These are phyloP conservation scores for Tenthredo notha DNA, from an alignment of 2,888 invertebrate genomes.

Conservation along the genomic window DNA sequence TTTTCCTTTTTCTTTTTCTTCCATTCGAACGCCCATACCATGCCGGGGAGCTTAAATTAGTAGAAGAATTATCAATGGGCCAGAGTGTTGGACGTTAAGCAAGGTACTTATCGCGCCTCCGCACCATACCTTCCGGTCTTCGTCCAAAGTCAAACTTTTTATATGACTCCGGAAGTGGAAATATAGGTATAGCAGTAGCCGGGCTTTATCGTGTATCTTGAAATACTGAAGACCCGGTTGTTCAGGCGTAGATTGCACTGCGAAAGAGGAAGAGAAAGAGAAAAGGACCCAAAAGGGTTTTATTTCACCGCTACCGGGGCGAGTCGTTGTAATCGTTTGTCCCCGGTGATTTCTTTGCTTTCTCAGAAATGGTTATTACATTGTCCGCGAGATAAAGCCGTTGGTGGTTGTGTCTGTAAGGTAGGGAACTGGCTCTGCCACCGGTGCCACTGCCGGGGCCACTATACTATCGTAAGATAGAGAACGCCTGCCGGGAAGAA, in stretches of 20 bases:
- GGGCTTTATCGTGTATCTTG: slow-evolving; percentile 30
- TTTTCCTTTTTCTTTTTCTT: slow-evolving; percentile 59
- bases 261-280: slow-evolving; percentile 26
- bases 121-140: slow-evolving; percentile 33
- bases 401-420: slow-evolving; percentile 36
- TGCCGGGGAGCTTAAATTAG: slow-evolving; percentile 61
- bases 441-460: slow-evolving; percentile 38
- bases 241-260: slow-evolving; percentile 31
- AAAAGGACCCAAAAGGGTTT: slow-evolving; percentile 20
- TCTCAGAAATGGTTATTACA: slow-evolving; percentile 64
- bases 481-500: slow-evolving; percentile 37
- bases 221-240: slow-evolving; percentile 29
- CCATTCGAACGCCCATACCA: slow-evolving; percentile 54
- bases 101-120: slow-evolving; percentile 59
- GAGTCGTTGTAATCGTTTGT: slow-evolving; percentile 52
- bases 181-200: not conserved
- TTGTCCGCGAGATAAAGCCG: slow-evolving; percentile 59
- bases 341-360: slow-evolving; percentile 58
- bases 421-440: slow-evolving; percentile 41
- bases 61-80: slow-evolving; percentile 62
- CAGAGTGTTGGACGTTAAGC: slow-evolving; percentile 53
- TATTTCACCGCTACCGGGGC: slow-evolving; percentile 37
- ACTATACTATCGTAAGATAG: slow-evolving; percentile 43
- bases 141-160: slow-evolving; percentile 20
- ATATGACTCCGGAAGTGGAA: not conserved